A percentile compares a stretch with the other conserved stretches of the same genome.
phyloP scores from a whole-genome alignment of 2,113 vertebrate genomes.

The Monopterus albus region DNA sequence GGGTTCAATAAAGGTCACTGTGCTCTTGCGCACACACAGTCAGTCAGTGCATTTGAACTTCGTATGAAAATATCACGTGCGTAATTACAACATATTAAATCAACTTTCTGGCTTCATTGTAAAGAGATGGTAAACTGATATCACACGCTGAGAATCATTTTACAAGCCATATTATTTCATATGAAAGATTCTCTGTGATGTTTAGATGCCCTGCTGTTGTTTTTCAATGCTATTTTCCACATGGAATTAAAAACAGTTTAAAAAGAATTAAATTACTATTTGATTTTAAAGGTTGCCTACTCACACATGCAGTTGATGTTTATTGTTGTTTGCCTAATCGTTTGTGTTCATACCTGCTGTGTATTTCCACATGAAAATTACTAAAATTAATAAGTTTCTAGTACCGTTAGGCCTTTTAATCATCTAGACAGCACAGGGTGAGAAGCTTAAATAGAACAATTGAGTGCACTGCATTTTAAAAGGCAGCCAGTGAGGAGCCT shows the following conservation, averaged over 20 bases:
- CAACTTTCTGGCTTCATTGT: not conserved
- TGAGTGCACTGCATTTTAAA: slow-evolving; percentile 3
- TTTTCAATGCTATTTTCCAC: not conserved
- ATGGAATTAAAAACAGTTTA: no score
- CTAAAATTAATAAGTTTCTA: not conserved
- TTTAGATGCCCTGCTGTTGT: no score
- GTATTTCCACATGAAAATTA: not conserved
- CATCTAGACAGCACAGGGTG: not conserved
- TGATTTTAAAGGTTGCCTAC: no score
- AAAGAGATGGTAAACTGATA: not conserved
- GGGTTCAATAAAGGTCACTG: slow-evolving; percentile 33
- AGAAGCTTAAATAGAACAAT: not conserved
- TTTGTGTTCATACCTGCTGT: not conserved
- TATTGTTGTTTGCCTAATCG: not conserved
- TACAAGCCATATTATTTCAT: no score
- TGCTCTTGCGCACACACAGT: not conserved
- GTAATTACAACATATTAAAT: no score
- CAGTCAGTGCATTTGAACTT: not conserved
- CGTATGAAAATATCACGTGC: not conserved
- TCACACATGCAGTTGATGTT: not conserved
- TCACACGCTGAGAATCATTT: no score
- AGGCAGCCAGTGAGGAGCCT: not conserved
- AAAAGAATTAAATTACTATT: no score
- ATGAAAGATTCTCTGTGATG: no score
- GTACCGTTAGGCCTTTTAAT: slow-evolving; percentile 1